Conservation (phyloP, 2,888 invertebrate genomes). For the Acanthosoma haemorrhoidale region DNA sequence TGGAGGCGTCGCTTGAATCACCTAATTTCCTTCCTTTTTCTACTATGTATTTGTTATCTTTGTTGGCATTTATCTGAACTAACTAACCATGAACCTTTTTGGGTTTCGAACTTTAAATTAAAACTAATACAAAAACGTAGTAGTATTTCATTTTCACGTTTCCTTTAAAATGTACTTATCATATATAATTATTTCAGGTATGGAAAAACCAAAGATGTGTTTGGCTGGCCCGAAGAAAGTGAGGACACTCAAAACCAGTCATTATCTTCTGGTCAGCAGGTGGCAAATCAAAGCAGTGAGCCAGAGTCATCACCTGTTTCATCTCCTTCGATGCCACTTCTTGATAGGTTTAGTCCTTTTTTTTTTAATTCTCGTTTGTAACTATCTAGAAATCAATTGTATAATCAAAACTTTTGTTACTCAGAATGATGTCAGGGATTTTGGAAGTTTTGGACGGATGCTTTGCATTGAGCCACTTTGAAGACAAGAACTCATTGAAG, state of each 20-base stretch:
- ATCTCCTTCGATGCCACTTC: conserved; percentile 32
- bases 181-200: conserved; percentile 63
- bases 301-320: conserved; percentile 25
- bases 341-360: conserved; percentile 31
- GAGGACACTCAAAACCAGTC: conserved; percentile 61
- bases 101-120: no score
- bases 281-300: conserved; percentile 26
- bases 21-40: no score
- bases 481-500: conserved; percentile 47
- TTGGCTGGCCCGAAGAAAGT: conserved; percentile 94
- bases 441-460: conserved; percentile 70
- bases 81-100: no score
- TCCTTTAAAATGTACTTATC: no score
- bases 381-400: not conserved
- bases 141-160: no score
- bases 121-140: no score
- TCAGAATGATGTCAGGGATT: conserved; percentile 58
- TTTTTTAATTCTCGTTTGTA: not conserved
- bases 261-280: conserved; percentile 41
- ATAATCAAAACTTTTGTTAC: not conserved
- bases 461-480: conserved; percentile 50
- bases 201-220: conserved; percentile 89
- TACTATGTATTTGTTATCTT: no score
- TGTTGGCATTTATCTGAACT: no score
- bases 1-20: no score